Base-by-base conservation (phyloP, 2,113 vertebrate species). In the Cyphomyrus plagiostoma region DNA sequence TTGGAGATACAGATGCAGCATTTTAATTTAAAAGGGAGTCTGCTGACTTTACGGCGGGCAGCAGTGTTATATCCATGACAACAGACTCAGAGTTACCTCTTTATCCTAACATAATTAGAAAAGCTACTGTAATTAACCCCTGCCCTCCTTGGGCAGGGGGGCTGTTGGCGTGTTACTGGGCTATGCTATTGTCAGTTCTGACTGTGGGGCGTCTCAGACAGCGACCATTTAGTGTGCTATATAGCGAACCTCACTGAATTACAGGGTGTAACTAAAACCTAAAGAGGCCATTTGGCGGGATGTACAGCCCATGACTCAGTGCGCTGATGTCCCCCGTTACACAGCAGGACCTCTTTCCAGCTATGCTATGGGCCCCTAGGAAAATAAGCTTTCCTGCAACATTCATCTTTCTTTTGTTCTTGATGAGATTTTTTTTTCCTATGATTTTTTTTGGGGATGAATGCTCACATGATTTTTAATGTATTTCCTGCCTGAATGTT, bases 301-400 rank as follows among this genome's bases (percentile, higher is more conserved):
- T 90, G 88, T 92, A 87, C 92, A 93, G 95, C 13, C n/a, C 77
- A 88, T 94, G 94, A 95, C 91, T 94, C 94, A 94, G 58, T 56
- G 90, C 66, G 93, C 92, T 90, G 92, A 92, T 92, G 86, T 90
- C 91, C 26, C 89, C 92, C 90, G 93, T 93, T 94, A 93, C 94
- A 46, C 93, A 92, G 80, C 89, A 91, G 92, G 90, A 91, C 88
- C 88, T 39, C 92, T 92, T 91, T 89, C 49, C 17, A 56, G 1
- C 46, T 42, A 13, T 23, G 13, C 15, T 8, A 11, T 5, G 3
- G 49, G 13, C 50, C 26, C 50, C 85, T 8, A 21, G 4, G 56
- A 87, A 87, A 86, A 30, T 50, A 48, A 87, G 74, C 35, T 35
- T 19, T 39, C 42, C 35, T 80, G 74, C 5, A 19, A 80, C 35